Evolutionary conservation across 2,888 invertebrate species (phyloP), one percentile per base, ranked within the genome.

Genomic region (Phlogophora meticulosa): DNA sequence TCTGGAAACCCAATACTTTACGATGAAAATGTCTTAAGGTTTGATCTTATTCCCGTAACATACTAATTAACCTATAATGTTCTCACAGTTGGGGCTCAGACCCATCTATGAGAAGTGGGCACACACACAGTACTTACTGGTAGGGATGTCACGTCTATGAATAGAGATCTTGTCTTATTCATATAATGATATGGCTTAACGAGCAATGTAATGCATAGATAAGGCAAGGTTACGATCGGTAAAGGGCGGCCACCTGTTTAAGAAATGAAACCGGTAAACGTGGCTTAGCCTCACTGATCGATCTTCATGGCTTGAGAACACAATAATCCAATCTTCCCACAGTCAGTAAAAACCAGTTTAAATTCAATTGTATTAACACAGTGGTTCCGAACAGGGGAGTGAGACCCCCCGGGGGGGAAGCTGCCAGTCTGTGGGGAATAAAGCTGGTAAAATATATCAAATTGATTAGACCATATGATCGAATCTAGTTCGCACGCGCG

Each of bases 301-400:
- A 45, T 70, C 51, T 51, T 20, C 49, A 45, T 36, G 43, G n/a
- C 40, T 5, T 55, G 13, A 22, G 40, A 71, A 65, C 42, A 56
- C 24, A 45, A 51, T 65, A 51, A 60, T 59, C 69, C 34, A 38
- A 72, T 69, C 45, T 52, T 34, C 53, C 17, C 49, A 56, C 60
- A 76, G 22, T 28, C 38, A 15, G n/a, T 70, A 76, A 69, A 61
- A 56, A 56, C n/a, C 55, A 38, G 36, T 52, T 72, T 69, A 69
- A 73, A 71, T 62, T 71, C 46, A 59, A 76, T 55, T 59, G 62
- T 55, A 76, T 70, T 53, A 28, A 28, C 28, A 28, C 28, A 28
- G 28, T 28, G 28, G 28, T 28, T 28, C 28, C 28, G 5, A 28
- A 28, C 28, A 2, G 2, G 28, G 28, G 5, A 28, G 28, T 28